Evolutionary conservation across 1,140 invertebrate genomes (phyloP), one percentile per base, ranked within the genome.

Genomic region (Orchesella cincta): DNA sequence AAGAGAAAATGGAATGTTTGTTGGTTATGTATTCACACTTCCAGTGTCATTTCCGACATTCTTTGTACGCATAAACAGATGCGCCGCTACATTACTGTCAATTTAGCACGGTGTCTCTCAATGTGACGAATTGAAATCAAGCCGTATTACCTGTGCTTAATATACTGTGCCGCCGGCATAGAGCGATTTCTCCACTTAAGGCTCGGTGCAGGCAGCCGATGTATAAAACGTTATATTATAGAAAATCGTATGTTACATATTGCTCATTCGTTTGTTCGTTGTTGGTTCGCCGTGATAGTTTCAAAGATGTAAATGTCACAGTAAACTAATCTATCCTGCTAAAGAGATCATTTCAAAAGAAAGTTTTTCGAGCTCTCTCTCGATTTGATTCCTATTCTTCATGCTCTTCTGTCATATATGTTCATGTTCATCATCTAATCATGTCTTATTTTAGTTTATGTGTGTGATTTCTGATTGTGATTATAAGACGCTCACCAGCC

Each of bases 301-400:
- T 57, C 14, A 23, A 26, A 57, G 52, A 57, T 57, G 52, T 57
- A 57, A 57, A 57, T 57, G 52, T 57, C 52, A 57, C 52, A 57
- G 23, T 57, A 57, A 57, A 57, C 52, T 57, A 57, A 57, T 57
- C 52, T 57, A n/a, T 5, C 12, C 52, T 57, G 52, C 52, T 57
- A 57, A 57, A 57, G 52, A 57, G 14, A 57, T 57, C 52, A 57
- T 23, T 57, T 57, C 52, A 57, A 57, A 57, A 57, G 52, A 57
- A 57, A 57, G 52, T 57, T 57, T 57, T 23, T 26, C 23, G 14
- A 8, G 14, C 5, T 57, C 23, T 26, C 23, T 57, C 52, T 57
- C 52, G 14, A 14, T 57, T 57, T 57, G 52, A 57, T 26, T 57
- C 3, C 23, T 57, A 57, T 57, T 57, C 52, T 57, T 57, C 23